phyloP scores from a whole-genome alignment of 2,888 invertebrate species.

The Nemotelus nigrinus region DNA sequence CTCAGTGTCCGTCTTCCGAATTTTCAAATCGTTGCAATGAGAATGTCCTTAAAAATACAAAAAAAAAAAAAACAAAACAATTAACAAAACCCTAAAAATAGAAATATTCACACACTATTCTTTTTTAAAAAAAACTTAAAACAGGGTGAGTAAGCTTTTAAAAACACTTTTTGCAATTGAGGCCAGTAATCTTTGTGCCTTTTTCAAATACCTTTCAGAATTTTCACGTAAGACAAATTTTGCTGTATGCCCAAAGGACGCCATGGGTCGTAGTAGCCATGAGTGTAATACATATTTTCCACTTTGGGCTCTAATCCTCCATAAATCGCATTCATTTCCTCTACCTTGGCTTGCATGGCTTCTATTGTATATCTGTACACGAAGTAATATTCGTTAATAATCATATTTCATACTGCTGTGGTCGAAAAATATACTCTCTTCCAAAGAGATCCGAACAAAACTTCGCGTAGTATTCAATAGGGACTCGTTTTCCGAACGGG shows the following conservation, averaged over 20 bases:
- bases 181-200: no score
- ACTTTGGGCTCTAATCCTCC: conserved; percentile 66
- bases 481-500: conserved; percentile 66
- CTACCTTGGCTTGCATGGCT: conserved; percentile 53
- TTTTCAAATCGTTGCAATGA: conserved; percentile 60
- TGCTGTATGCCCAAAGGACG: conserved; percentile 65
- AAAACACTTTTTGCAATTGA: no score
- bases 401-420: background rate
- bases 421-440: conserved; percentile 3
- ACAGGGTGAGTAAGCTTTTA: no score
- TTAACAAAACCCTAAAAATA: background rate
- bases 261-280: conserved; percentile 70
- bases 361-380: conserved; percentile 13
- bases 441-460: conserved; percentile 59
- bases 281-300: conserved; percentile 67
- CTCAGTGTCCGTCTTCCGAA: conserved; percentile 54
- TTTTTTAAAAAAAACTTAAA: no score
- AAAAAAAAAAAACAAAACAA: conserved; percentile 6
- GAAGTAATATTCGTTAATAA: background rate
- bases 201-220: background rate
- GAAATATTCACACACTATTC: background rate
- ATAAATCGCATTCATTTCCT: conserved; percentile 65
- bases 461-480: conserved; percentile 56
- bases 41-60: conserved; percentile 56
- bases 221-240: background rate